A percentile compares a stretch with the other conserved stretches of the same genome.
Evolutionary conservation across 2,113 vertebrate species (phyloP).

Genomic region (Coturnix japonica): DNA sequence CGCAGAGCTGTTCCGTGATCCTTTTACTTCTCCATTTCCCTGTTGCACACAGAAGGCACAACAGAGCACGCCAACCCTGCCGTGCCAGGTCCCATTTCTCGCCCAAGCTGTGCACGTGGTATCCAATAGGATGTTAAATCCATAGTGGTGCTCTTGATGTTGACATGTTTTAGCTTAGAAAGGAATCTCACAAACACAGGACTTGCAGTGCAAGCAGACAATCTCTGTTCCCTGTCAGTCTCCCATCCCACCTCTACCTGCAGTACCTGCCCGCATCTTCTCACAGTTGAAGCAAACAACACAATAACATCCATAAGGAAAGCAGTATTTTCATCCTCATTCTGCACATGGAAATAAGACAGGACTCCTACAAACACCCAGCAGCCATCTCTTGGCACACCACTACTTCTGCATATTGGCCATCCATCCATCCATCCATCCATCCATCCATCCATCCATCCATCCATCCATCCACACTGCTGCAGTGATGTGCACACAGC

Average conservation of each 20-base stretch:
- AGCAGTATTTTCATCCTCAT: background rate
- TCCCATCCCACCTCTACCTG: background rate
- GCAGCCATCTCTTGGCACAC: background rate
- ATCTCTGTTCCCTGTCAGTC: background rate
- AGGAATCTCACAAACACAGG: background rate
- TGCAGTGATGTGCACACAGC: background rate
- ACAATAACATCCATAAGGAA: background rate
- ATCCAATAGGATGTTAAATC: background rate
- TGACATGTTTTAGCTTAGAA: background rate
- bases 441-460: background rate
- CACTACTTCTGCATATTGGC: background rate
- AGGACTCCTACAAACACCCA: background rate
- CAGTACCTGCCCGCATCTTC: background rate
- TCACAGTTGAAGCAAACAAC: background rate
- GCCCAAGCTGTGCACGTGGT: background rate
- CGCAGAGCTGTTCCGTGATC: background rate
- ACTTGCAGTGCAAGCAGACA: background rate
- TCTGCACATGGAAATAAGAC: background rate
- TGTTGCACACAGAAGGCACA: background rate
- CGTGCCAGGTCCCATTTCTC: background rate
- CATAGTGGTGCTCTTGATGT: background rate
- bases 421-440: background rate
- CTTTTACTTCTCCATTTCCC: background rate
- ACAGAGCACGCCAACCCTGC: background rate
- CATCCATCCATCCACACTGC: background rate